Conservation (phyloP, 1,140 invertebrate species). For the Drosophila parabipectinata region DNA sequence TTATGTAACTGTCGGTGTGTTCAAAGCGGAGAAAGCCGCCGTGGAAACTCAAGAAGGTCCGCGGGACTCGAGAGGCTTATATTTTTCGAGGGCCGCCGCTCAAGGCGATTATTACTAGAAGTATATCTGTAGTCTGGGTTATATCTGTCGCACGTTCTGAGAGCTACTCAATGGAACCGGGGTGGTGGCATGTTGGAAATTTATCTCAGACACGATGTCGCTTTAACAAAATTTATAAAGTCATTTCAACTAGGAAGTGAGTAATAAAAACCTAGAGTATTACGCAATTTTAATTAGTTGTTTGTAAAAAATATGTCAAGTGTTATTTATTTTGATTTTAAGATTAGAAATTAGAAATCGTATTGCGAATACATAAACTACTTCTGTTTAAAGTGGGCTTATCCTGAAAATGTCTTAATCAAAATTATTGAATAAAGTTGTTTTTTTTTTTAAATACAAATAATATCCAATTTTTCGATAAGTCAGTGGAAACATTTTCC, state of each 20-base stretch:
- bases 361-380: neutral
- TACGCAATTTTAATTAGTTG: neutral
- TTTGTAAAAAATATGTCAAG: neutral
- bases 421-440: neutral
- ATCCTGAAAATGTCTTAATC: conserved; percentile 6
- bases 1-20: conserved; percentile 27
- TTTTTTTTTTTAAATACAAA: too few relatives aligned
- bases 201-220: neutral
- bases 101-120: conserved; percentile 31
- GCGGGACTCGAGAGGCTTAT: conserved; percentile 33
- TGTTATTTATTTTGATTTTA: neutral
- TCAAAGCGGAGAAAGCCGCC: conserved; percentile 41
- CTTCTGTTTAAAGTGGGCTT: conserved; percentile 8
- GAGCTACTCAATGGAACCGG: conserved; percentile 2
- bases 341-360: neutral
- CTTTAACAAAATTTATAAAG: neutral
- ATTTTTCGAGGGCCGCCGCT: conserved; percentile 27
- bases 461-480: neutral
- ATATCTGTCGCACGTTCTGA: conserved; percentile 21
- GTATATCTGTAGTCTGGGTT: conserved; percentile 25
- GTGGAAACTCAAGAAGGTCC: conserved; percentile 32
- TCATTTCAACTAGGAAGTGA: too few relatives aligned
- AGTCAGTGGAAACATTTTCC: neutral
- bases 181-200: neutral
- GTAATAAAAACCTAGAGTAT: too few relatives aligned